phyloP scores from a whole-genome alignment of 2,888 invertebrate genomes.

The Selenia dentaria region DNA sequence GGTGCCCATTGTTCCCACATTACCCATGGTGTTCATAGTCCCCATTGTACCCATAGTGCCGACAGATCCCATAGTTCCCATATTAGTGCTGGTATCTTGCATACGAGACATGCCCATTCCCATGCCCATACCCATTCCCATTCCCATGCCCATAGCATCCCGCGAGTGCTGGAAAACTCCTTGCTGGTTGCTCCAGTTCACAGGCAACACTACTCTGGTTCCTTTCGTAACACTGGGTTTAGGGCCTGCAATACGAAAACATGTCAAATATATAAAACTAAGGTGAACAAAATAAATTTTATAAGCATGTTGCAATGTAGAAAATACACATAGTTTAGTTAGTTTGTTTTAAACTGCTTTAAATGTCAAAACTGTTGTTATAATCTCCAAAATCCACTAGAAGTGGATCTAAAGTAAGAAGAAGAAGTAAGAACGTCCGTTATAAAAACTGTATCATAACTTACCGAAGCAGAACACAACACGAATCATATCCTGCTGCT shows the following conservation, averaged over 20 bases:
- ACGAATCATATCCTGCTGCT: slow-evolving; percentile 85
- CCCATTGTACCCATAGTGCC: slow-evolving; percentile 55
- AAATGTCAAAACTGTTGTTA: too few species aligned
- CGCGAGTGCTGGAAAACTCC: slow-evolving; percentile 78
- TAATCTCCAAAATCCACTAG: too few species aligned
- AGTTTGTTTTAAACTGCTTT: too few species aligned
- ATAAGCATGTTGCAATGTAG: too few species aligned
- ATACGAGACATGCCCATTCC: slow-evolving; percentile 61
- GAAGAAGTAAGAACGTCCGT: too few species aligned
- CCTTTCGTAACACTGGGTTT: slow-evolving; percentile 87
- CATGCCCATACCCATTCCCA: slow-evolving; percentile 72
- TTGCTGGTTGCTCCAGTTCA: slow-evolving; percentile 78
- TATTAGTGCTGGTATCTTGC: slow-evolving; percentile 63
- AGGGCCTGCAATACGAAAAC: too few species aligned
- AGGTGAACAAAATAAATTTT: too few species aligned
- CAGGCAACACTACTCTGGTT: slow-evolving; percentile 85
- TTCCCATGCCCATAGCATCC: slow-evolving; percentile 70
- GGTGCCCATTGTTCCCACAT: slow-evolving; percentile 57
- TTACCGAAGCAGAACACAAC: slow-evolving; percentile 87
- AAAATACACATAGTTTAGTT: too few species aligned
- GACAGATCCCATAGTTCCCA: slow-evolving; percentile 41
- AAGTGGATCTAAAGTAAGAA: too few species aligned
- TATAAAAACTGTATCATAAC: slow-evolving; percentile 38
- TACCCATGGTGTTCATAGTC: slow-evolving; percentile 54
- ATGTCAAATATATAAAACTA: too few species aligned